Conservation (phyloP, 2,797 vertebrate genomes). For the Lerista edwardsae region DNA sequence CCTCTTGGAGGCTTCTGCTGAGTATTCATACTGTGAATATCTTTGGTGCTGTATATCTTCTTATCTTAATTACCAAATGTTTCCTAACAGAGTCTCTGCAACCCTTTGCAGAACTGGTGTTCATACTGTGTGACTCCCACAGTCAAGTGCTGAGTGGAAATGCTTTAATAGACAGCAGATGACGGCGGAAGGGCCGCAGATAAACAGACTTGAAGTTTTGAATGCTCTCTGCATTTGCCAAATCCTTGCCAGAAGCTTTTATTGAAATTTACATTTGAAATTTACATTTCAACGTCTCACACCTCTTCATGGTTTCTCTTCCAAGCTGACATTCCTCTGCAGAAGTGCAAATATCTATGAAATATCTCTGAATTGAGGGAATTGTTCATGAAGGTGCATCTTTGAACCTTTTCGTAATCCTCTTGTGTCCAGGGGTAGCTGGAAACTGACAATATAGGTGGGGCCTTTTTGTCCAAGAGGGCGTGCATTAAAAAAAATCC, state of each 20-base stretch:
- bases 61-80: slow-evolving; percentile 49
- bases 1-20: slow-evolving; percentile 59
- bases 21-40: slow-evolving; percentile 41
- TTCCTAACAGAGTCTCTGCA: slow-evolving; percentile 34
- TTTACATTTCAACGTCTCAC: neutral
- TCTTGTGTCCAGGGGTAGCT: neutral
- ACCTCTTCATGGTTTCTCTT: slow-evolving; percentile 22
- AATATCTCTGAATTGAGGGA: neutral
- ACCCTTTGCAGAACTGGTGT: slow-evolving; percentile 48
- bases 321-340: slow-evolving; percentile 18
- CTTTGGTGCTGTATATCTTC: slow-evolving; percentile 49
- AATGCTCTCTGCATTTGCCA: neutral
- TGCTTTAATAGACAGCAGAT: slow-evolving; percentile 22
- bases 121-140: slow-evolving; percentile 45
- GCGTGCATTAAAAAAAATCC: no score
- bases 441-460: neutral
- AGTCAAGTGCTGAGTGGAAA: slow-evolving; percentile 39
- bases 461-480: no score
- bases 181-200: slow-evolving; percentile 39
- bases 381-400: neutral
- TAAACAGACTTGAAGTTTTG: slow-evolving; percentile 42
- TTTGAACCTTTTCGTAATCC: neutral
- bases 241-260: slow-evolving; percentile 29
- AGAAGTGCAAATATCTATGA: slow-evolving; percentile 24
- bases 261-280: slow-evolving; percentile 4